Conservation (phyloP, 2,113 vertebrate genomes). For the Todiramphus chloris region DNA sequence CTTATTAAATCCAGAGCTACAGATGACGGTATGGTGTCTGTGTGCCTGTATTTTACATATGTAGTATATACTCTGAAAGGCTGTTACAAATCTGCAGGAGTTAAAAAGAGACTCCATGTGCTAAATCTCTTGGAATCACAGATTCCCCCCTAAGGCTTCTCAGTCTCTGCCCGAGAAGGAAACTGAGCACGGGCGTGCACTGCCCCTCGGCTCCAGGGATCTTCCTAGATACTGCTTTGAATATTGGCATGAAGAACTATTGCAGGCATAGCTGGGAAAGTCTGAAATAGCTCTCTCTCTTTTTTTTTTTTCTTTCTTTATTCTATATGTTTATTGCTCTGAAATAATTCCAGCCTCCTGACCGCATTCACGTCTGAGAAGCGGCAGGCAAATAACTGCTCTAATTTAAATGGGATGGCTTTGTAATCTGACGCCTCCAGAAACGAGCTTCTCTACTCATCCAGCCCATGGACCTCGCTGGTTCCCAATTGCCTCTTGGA, state of each 20-base stretch:
- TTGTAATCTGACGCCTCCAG: constrained; percentile 14
- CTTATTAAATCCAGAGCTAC: background rate
- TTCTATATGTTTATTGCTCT: constrained; percentile 6
- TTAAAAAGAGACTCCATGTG: background rate
- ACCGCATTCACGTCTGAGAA: background rate
- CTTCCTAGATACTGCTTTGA: background rate
- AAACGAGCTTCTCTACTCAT: background rate
- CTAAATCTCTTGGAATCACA: background rate
- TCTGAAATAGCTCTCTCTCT: background rate
- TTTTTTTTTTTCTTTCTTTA: background rate
- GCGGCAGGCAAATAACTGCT: constrained; percentile 37
- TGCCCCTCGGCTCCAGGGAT: background rate
- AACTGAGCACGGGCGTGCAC: background rate
- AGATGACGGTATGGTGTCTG: rapidly evolving
- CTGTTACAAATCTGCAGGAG: background rate
- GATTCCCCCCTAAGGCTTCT: background rate
- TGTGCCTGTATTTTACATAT: rapidly evolving
- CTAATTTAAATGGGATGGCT: constrained; percentile 28
- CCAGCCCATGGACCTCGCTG: background rate
- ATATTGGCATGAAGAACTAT: background rate
- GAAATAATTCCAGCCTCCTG: constrained; percentile 43
- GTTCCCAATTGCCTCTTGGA: background rate
- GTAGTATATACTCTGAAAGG: background rate
- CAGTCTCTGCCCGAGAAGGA: background rate
- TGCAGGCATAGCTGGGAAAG: background rate